Base-by-base conservation (phyloP, 2,797 vertebrate genomes). In the Masticophis lateralis region DNA sequence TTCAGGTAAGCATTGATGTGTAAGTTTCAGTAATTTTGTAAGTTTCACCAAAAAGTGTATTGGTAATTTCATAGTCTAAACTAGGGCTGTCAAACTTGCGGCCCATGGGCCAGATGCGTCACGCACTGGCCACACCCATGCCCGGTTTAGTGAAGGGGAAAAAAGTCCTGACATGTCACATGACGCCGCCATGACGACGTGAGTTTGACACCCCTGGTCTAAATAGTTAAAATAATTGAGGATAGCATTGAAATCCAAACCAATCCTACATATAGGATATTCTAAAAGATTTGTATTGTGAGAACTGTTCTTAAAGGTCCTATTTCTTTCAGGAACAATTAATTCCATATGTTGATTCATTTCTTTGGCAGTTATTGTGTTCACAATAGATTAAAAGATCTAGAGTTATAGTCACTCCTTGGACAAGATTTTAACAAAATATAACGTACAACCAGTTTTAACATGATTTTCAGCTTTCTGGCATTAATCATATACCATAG, bases 101-200 rank as follows among this genome's bases (percentile, higher is more conserved):
- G 14, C 57, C 57, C 57, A 1, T 0, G 1, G 57, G 18, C 57
- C 57, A 20, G 16, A 59, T 5, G 18, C 1, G 18, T 20, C 57
- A 59, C 0, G 5, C 57, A 20, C 5, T 59, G 57, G 57, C 57
- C 57, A 20, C 0, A 18, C 16, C 57, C 16, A 18, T 59, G 57
- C 14, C 16, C 18, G 0, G 16, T 18, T 59, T 59, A 59, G 5
- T 20, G 18, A 59, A 20, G 57, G 18, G 57, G 0, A 1, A 16
- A 59, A 59, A 59, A 59, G 18, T 59, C 57, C 57, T 18, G 18
- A 59, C 3, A 14, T 1, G 0, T 60, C 22, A 60, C 10, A 0
- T 61, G 25, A 61, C 0, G 9, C 1, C 9, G 1, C 1, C 5
- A 5, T 18, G 16, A 57, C 1, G 5, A 18, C 1, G 1, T 18